Percentiles rank a stretch among this genome's conserved stretches.
Evolutionary conservation across 23 tunicate species (phyloP).

Genomic region (Styela plicata): DNA sequence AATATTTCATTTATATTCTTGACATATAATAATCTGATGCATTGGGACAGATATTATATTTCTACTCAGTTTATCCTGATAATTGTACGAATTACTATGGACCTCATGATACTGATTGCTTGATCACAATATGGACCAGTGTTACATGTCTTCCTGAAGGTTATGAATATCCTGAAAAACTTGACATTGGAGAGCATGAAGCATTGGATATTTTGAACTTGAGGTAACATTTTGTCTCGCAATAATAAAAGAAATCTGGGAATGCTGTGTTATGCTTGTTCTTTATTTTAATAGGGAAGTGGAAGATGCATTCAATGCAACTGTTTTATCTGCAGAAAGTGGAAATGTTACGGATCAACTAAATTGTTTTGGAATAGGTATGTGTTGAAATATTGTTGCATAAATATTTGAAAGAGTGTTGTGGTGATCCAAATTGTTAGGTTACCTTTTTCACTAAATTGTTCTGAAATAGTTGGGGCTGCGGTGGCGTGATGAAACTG

Average conservation of each 20-base stretch:
- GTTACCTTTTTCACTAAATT: too few species aligned
- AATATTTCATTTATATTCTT: too few species aligned
- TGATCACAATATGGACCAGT: slow-evolving; percentile 26
- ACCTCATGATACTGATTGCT: slow-evolving; percentile 20
- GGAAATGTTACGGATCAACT: slow-evolving; percentile 9
- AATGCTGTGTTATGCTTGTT: too few species aligned
- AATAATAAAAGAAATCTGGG: too few species aligned
- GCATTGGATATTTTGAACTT: slow-evolving; percentile 17
- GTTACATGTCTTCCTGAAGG: slow-evolving; percentile 30
- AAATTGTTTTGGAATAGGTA: slow-evolving; percentile 25
- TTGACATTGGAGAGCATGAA: background rate
- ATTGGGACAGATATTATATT: background rate
- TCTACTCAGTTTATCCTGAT: slow-evolving; percentile 4
- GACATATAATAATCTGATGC: too few species aligned
- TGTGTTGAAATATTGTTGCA: background rate
- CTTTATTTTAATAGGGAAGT: background rate
- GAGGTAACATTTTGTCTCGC: background rate
- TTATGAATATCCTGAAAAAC: slow-evolving; percentile 36
- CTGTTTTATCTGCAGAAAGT: slow-evolving; percentile 21
- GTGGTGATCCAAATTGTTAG: too few species aligned
- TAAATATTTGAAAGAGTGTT: too few species aligned
- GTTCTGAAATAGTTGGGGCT: too few species aligned
- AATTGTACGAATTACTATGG: slow-evolving; percentile 22
- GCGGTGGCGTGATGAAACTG: too few species aligned
- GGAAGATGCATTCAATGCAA: slow-evolving; percentile 9